Base-by-base conservation (phyloP, 2,113 vertebrate species). In the Colossoma macropomum region DNA sequence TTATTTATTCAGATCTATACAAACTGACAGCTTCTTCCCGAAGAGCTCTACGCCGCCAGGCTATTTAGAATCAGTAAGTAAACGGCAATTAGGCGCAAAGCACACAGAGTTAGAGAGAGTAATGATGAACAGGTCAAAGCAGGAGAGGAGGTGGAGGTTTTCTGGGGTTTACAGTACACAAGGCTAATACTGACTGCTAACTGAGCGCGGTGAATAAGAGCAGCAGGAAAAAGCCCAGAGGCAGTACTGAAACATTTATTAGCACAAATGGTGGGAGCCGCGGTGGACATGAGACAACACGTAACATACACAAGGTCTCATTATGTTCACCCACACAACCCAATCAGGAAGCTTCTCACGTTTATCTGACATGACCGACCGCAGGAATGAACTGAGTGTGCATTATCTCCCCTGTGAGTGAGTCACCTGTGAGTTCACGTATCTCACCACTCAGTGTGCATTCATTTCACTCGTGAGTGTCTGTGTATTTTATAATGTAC, bases 181-280 rank as follows among this genome's bases (percentile, higher is more conserved):
- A 16, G 65, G 63, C 76, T 84, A 75, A 87, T 88, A 87, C 81
- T 78, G 83, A 75, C 48, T 79, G 68, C 82, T 83, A 81, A 77
- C 84, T 85, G 74, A 83, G 84, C 91, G 84, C 71, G 89, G 90
- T 76, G 81, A 84, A 88, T 79, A 72, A 60, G 90, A 87, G 88
- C 82, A 85, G 86, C 84, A 77, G 80, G 80, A 90, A 87, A 91
- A 90, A 85, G 73, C 73, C 89, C 89, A 87, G 80, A 72, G 84
- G 91, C 91, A 88, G 75, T 21, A 83, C 91, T 93, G 82, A 94
- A 92, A 92, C 91, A 93, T 93, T 93, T 88, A 94, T 93, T 89
- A 92, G 84, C 90, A 92, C 91, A 92, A 92, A 94, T 90, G 89
- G 87, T 23, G 54, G 54, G 2, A 56, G 54, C 54, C 17, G 1